These are phyloP conservation scores for Thera obeliscata DNA, from an alignment of 2,888 invertebrate genomes.

Conservation along the genomic window DNA sequence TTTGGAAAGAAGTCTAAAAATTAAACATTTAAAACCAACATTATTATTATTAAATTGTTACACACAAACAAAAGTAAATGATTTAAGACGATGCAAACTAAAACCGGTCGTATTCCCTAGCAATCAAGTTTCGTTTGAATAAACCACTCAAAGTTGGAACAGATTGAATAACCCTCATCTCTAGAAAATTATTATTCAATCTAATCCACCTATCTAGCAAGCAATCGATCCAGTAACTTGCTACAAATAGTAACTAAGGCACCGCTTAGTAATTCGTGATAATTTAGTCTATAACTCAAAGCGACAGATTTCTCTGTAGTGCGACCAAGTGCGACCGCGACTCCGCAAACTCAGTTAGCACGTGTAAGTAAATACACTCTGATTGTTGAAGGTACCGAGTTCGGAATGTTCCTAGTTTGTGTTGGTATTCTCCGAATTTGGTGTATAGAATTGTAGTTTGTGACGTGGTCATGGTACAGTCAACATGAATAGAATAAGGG, in stretches of 20 bases:
- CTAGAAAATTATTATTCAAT: too few species aligned
- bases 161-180: too few species aligned
- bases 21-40: too few species aligned
- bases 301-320: constrained; percentile 43
- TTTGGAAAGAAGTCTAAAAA: background rate
- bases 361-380: constrained; percentile 54
- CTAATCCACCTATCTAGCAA: background rate
- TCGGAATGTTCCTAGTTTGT: constrained; percentile 25
- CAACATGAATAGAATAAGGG: too few species aligned
- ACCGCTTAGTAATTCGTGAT: constrained; percentile 37
- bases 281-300: constrained; percentile 54
- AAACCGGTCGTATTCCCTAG: too few species aligned
- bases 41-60: too few species aligned
- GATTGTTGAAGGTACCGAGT: constrained; percentile 43
- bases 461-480: background rate
- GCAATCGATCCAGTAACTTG: constrained; percentile 13
- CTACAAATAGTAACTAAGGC: constrained; percentile 11
- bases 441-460: constrained; percentile 13
- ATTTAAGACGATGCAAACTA: too few species aligned
- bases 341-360: constrained; percentile 51
- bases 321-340: constrained; percentile 36
- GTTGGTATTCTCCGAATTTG: constrained; percentile 13
- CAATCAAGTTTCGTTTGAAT: too few species aligned
- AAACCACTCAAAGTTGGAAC: too few species aligned
- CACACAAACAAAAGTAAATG: too few species aligned